Evolutionary conservation across 1,140 invertebrate genomes (phyloP).

Genomic region (Cherax quadricarinatus): DNA sequence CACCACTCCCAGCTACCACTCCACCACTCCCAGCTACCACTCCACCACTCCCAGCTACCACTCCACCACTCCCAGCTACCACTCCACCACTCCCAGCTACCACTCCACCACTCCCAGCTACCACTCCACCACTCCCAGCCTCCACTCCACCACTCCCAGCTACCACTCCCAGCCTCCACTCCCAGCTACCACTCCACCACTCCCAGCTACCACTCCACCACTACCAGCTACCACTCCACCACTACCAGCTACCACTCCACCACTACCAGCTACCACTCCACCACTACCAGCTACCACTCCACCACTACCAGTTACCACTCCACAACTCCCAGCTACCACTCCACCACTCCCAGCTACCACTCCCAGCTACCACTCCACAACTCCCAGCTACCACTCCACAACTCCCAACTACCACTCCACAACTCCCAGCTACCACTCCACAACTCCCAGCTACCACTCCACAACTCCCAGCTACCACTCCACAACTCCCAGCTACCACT

Average conservation of each 20-base stretch:
- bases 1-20: not conserved
- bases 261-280: no score
- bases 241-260: not conserved
- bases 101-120: not conserved
- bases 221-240: not conserved
- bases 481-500: not conserved
- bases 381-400: not conserved
- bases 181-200: not conserved
- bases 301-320: not conserved
- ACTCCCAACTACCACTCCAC: no score
- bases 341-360: no score
- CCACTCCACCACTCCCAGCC: no score
- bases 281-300: not conserved
- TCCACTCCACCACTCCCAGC: no score
- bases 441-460: not conserved
- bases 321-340: no score
- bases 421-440: not conserved
- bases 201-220: no score
- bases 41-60: no score
- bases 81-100: not conserved
- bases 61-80: not conserved
- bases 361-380: not conserved
- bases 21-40: not conserved
- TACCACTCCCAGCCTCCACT: not conserved
- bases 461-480: no score